A percentile compares a stretch with the other conserved stretches of the same genome.
Conservation (phyloP, 1,140 invertebrate species). For the Papilio polyxenes region DNA sequence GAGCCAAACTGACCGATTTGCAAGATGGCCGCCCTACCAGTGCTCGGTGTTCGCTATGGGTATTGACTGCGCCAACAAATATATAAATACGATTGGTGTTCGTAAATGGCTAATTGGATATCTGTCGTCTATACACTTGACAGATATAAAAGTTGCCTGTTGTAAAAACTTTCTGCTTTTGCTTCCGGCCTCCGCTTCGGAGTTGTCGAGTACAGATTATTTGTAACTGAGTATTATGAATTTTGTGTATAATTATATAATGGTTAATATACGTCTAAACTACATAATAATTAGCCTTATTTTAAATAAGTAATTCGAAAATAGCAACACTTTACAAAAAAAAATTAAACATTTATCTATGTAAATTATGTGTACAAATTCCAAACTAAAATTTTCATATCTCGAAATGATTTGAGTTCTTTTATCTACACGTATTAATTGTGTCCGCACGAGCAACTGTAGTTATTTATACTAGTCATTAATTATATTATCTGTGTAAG, state of each 20-base stretch:
- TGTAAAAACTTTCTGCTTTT: not conserved
- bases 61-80: no score
- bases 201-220: not conserved
- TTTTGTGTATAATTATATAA: no score
- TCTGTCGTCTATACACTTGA: not conserved
- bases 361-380: not conserved
- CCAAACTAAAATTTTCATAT: not conserved
- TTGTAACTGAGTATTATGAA: not conserved
- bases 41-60: no score
- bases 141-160: not conserved
- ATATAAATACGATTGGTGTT: not conserved
- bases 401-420: not conserved
- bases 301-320: no score
- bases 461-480: not conserved
- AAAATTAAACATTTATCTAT: no score
- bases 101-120: constrained; percentile 11
- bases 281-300: no score
- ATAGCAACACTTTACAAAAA: no score
- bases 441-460: not conserved
- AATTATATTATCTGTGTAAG: not conserved
- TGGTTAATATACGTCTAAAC: no score
- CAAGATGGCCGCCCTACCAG: no score
- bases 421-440: constrained; percentile 3
- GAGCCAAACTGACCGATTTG: no score
- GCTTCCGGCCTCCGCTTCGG: not conserved